These are phyloP conservation scores for Cantharis rustica DNA, from an alignment of 2,888 invertebrate species.

Conservation along the genomic window DNA sequence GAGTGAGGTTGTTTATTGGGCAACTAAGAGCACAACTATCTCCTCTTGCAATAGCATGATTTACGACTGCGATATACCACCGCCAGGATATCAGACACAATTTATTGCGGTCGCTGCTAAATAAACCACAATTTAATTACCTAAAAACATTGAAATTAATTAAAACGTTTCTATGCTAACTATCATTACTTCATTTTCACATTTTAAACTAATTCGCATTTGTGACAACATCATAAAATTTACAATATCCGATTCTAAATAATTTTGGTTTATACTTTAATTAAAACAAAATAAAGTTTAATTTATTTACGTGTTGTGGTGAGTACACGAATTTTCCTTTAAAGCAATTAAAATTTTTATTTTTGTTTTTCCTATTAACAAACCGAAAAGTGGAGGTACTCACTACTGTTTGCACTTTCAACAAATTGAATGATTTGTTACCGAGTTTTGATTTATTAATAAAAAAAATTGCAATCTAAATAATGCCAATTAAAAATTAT, in stretches of 20 bases:
- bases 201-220: not conserved
- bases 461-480: not conserved
- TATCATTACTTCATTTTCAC: slow-evolving; percentile 2
- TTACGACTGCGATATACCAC: slow-evolving; percentile 51
- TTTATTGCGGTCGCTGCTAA: slow-evolving; percentile 46
- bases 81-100: slow-evolving; percentile 44
- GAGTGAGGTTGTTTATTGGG: slow-evolving; percentile 51
- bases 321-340: not conserved
- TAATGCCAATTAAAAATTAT: not conserved
- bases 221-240: not conserved
- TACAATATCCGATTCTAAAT: not conserved
- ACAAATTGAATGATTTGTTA: not conserved
- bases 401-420: not conserved
- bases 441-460: not conserved
- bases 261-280: not conserved
- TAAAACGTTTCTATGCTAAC: slow-evolving; percentile 34
- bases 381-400: not conserved
- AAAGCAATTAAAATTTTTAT: not conserved
- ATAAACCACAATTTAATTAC: slow-evolving; percentile 52
- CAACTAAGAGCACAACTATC: slow-evolving; percentile 52
- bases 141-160: slow-evolving; percentile 46
- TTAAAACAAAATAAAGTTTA: not conserved
- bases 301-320: not conserved
- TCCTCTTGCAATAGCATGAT: slow-evolving; percentile 53
- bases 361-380: not conserved